These are phyloP conservation scores for Drosophila gunungcola DNA, from an alignment of 1,140 invertebrate genomes.

Conservation along the genomic window DNA sequence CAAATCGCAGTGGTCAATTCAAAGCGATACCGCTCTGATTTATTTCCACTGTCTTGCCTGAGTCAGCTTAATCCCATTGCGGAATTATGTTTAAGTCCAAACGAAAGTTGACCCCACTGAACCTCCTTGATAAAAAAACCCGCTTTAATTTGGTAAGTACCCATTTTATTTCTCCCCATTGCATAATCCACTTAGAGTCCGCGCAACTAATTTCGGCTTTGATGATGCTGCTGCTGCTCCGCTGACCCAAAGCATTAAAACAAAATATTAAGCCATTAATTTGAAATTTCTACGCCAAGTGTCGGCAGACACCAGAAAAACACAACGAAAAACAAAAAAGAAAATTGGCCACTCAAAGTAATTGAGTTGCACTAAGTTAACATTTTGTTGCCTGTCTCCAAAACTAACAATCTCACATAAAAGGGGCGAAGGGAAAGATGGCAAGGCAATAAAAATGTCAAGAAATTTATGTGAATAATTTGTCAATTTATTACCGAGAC, in stretches of 20 bases:
- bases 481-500: conserved; percentile 60
- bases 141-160: conserved; percentile 15
- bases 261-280: conserved; percentile 63
- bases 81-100: neutral
- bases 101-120: conserved; percentile 20
- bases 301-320: conserved; percentile 34
- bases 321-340: conserved; percentile 12
- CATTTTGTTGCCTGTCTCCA: conserved; percentile 27
- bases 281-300: conserved; percentile 60
- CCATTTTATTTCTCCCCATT: conserved; percentile 36
- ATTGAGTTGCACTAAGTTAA: conserved; percentile 58
- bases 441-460: conserved; percentile 66
- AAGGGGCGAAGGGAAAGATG: conserved; percentile 9
- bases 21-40: conserved; percentile 24
- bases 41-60: neutral
- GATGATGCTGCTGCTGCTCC: conserved; percentile 24
- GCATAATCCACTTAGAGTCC: conserved; percentile 36
- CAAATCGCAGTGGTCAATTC: conserved; percentile 1
- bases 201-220: conserved; percentile 22
- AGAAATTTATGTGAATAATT: conserved; percentile 70
- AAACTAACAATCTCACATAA: conserved; percentile 18
- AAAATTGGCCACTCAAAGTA: conserved; percentile 73
- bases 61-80: neutral
- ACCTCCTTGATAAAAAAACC: conserved; percentile 3
- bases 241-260: conserved; percentile 48